Conservation (phyloP, 2,888 invertebrate genomes). For the Patella caerulea region DNA sequence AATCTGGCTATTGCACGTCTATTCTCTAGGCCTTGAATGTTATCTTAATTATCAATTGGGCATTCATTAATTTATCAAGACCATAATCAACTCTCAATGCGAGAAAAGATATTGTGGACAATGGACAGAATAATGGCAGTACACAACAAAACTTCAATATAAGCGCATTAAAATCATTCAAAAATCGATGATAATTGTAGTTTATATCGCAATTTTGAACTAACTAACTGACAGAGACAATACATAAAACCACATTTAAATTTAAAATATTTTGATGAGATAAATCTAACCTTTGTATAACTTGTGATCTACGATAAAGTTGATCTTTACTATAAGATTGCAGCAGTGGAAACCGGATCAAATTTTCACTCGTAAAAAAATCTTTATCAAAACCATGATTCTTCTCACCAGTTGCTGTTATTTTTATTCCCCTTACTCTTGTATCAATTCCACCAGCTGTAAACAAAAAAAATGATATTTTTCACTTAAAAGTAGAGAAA, state of each 20-base stretch:
- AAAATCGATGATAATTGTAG: no score
- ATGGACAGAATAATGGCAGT: no score
- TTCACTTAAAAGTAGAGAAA: no score
- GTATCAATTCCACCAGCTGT: slow-evolving; percentile 70
- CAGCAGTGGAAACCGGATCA: slow-evolving; percentile 65
- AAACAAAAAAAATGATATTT: not conserved
- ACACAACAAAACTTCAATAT: no score
- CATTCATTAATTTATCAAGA: no score
- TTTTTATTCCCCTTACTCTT: slow-evolving; percentile 65
- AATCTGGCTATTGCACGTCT: no score
- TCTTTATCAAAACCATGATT: slow-evolving; percentile 66
- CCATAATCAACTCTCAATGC: no score
- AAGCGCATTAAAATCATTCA: no score
- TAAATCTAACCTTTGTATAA: slow-evolving; percentile 61
- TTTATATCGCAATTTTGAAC: not conserved
- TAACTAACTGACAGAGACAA: not conserved
- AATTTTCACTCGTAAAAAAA: slow-evolving; percentile 61
- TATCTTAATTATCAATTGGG: no score
- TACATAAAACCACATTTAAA: not conserved
- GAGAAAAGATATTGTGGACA: no score
- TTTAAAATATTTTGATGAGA: not conserved
- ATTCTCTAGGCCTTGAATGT: no score
- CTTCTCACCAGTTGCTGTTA: slow-evolving; percentile 64
- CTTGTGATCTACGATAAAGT: slow-evolving; percentile 62
- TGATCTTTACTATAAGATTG: slow-evolving; percentile 58